phyloP scores from a whole-genome alignment of 30 jellyfish, hydroid and myxozoan genomes.

The Cassiopea andromeda region DNA sequence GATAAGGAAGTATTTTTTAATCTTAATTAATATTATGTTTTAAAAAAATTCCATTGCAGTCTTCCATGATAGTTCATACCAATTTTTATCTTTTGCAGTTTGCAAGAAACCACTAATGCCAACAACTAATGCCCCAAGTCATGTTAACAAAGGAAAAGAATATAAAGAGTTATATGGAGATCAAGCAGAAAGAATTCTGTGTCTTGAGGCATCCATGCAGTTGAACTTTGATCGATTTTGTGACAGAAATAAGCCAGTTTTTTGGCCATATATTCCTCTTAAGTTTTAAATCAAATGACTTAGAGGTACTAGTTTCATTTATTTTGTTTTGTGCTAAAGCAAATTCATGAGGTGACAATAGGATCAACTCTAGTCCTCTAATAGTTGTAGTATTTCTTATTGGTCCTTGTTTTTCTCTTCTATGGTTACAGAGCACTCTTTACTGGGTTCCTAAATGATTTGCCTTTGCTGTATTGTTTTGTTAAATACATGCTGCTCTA shows the following conservation, averaged over 20 bases:
- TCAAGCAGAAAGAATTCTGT: conserved; percentile 15
- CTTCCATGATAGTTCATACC: not conserved
- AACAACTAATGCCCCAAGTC: conserved; percentile 57
- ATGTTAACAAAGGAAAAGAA: conserved; percentile 18
- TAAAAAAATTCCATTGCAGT: not conserved
- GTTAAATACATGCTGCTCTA: no score
- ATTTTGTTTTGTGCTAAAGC: no score
- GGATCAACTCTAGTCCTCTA: no score
- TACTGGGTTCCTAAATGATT: no score
- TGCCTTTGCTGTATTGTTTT: no score
- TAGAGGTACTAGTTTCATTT: not conserved
- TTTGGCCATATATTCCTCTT: conserved; percentile 73
- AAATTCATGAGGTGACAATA: no score
- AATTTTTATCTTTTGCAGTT: conserved; percentile 16
- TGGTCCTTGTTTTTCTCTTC: no score
- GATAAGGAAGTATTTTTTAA: not conserved
- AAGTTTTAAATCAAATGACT: conserved; percentile 15
- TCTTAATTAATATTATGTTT: not conserved
- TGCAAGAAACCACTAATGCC: conserved; percentile 32
- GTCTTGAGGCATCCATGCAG: conserved; percentile 60
- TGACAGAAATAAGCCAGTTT: conserved; percentile 43
- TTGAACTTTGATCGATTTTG: conserved; percentile 56
- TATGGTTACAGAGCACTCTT: no score
- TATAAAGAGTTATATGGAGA: conserved; percentile 49
- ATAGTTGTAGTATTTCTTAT: no score